Evolutionary conservation across 2,797 vertebrate species (phyloP).

Genomic region (Scleropages formosus): DNA sequence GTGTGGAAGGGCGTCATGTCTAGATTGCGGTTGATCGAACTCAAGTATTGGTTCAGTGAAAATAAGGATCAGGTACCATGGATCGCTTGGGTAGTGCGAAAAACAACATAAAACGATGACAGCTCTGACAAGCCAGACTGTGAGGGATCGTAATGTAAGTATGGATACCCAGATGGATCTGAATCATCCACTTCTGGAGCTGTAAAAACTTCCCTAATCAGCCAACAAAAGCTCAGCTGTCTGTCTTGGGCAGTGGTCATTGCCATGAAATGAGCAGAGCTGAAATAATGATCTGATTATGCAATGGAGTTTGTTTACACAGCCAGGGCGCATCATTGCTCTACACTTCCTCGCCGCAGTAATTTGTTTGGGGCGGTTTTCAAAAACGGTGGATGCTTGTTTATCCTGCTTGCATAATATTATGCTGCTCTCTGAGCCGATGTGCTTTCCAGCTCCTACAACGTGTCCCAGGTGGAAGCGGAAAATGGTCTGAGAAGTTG

Average conservation of each 20-base stretch:
- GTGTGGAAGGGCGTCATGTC: neutral
- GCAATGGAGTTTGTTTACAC: slow-evolving; percentile 1
- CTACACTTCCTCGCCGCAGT: neutral
- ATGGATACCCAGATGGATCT: too few relatives aligned
- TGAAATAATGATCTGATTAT: neutral
- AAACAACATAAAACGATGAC: neutral
- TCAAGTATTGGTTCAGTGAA: neutral
- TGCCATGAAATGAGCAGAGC: slow-evolving; percentile 3
- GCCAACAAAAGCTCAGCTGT: neutral
- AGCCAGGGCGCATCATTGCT: slow-evolving; percentile 2
- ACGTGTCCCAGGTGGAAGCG: slow-evolving; percentile 32
- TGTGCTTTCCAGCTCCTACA: slow-evolving; percentile 26
- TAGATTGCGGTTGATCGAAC: neutral
- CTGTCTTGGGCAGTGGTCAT: neutral
- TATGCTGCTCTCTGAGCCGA: slow-evolving; percentile 8
- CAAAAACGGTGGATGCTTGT: slow-evolving; percentile 3
- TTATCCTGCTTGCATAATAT: neutral
- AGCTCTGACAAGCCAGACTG: neutral
- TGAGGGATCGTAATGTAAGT: neutral
- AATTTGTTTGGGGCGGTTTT: neutral
- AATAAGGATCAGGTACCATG: neutral
- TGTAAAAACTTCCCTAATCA: slow-evolving; percentile 5
- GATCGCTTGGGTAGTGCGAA: neutral
- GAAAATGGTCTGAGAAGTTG: slow-evolving; percentile 15
- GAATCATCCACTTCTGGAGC: neutral